Conservation (phyloP, 2,113 vertebrate species). For the Empidonax traillii region DNA sequence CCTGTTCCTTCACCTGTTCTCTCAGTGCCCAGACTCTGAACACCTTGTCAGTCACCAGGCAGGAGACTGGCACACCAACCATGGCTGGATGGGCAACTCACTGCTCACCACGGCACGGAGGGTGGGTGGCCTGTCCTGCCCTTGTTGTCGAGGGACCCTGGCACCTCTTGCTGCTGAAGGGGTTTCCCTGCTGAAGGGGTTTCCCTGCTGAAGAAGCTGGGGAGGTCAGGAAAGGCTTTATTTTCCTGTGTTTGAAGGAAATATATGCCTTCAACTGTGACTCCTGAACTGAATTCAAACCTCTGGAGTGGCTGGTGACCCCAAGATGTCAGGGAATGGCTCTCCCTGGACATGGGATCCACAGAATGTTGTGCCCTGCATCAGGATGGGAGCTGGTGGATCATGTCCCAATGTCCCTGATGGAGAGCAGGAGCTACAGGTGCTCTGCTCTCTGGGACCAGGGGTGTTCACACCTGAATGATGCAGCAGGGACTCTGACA, state of each 20-base stretch:
- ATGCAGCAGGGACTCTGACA: accelerated
- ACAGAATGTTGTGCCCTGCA: accelerated
- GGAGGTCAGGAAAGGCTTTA: not conserved
- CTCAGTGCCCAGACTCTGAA: accelerated
- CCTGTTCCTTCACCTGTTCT: not conserved
- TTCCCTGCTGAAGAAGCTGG: not conserved
- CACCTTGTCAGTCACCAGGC: accelerated
- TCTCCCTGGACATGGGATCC: not conserved
- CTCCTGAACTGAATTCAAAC: too few relatives aligned
- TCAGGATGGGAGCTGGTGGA: not conserved
- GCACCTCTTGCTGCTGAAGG: not conserved
- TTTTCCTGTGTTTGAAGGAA: not conserved
- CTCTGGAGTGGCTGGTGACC: not conserved
- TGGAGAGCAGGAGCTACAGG: accelerated
- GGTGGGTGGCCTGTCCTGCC: accelerated
- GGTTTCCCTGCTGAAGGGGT: not conserved
- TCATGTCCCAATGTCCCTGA: accelerated
- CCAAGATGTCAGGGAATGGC: accelerated
- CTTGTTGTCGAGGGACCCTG: not conserved
- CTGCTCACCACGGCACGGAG: accelerated
- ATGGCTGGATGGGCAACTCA: accelerated
- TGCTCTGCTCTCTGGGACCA: accelerated
- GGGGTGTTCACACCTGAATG: not conserved
- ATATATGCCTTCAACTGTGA: not conserved
- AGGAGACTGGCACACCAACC: accelerated